Evolutionary conservation across 2,888 invertebrate species (phyloP).

Genomic region (Drosophila barbarae): DNA sequence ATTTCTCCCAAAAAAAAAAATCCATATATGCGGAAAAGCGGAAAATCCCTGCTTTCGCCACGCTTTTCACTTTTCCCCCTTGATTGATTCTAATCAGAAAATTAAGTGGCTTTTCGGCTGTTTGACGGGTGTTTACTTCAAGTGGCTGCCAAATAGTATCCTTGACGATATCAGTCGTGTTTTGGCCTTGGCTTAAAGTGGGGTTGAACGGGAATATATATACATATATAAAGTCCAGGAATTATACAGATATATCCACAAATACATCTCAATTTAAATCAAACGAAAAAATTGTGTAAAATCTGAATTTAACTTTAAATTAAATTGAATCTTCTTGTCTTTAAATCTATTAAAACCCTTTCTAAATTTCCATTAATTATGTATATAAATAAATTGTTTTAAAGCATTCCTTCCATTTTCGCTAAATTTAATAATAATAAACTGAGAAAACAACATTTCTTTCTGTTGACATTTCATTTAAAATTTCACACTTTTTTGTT

Average conservation of each 20-base stretch:
- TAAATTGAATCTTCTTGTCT: too few relatives aligned
- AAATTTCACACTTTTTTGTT: constrained; percentile 1
- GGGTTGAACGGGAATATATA: too few relatives aligned
- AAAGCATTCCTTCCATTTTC: neutral
- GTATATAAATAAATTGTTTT: neutral
- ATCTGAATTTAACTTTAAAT: too few relatives aligned
- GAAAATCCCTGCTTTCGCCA: constrained; percentile 36
- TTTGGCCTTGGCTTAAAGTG: neutral
- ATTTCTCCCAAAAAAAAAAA: constrained; percentile 46
- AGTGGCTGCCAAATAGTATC: neutral
- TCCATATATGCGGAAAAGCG: constrained; percentile 21
- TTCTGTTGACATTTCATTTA: neutral
- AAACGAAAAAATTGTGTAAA: too few relatives aligned
- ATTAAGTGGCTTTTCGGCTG: constrained; percentile 62
- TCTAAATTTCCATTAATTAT: neutral
- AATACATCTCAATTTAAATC: too few relatives aligned
- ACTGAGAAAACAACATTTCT: neutral
- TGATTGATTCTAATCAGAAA: constrained; percentile 77
- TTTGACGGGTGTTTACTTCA: constrained; percentile 10
- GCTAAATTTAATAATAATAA: neutral
- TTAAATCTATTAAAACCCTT: too few relatives aligned
- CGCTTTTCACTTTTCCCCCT: constrained; percentile 37
- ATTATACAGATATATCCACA: neutral
- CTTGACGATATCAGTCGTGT: neutral
- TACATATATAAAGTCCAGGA: neutral